Base-by-base conservation (phyloP, 2,113 vertebrate species). In the Heterochromis multidens region DNA sequence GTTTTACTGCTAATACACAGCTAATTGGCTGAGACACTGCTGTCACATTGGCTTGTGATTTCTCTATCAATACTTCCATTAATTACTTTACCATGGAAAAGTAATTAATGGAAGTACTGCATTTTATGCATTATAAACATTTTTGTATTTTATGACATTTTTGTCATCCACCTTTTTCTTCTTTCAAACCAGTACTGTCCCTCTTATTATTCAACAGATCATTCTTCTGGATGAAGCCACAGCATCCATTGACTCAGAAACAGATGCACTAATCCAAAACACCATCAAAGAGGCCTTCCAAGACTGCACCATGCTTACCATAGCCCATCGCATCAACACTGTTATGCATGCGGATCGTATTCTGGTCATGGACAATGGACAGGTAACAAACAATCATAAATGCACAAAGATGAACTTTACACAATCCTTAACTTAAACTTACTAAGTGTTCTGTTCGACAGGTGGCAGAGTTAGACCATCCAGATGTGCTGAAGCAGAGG, bases 201-300 rank as follows among this genome's bases (percentile, higher is more conserved):
- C 23, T 65, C 8, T 13, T 77, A 6, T 54, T 27, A 35, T 54
- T 52, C 35, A 11, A 35, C 88, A 98, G 97, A 97, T 97, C 77
- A 96, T 97, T 79, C 78, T 98, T 21, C 88, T 98, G 52, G 97
- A 97, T 13, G 97, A 98, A 90, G 97, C 97, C 7, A 97, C 97
- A 0, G 96, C 97, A 4, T 98, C 97, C 40, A 97, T 97, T n/a
- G 97, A 98, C 82, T 93, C 97, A 1, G 96, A 97, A 94, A 97
- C 97, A 0, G 97, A 97, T 29, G 14, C 82, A 29, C 91, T 96
- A 58, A 96, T 98, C 46, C 97, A 97, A 92, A 94, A 80, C 67
- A 97, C 97, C 43, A 96, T 97, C 87, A 94, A 94, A 82, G 96
- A 96, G 0, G 95, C 95, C 17, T 97, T 97, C 86, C 81, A 90